These are phyloP conservation scores for Heterochromis multidens DNA, from an alignment of 2,113 vertebrate species.

Conservation along the genomic window DNA sequence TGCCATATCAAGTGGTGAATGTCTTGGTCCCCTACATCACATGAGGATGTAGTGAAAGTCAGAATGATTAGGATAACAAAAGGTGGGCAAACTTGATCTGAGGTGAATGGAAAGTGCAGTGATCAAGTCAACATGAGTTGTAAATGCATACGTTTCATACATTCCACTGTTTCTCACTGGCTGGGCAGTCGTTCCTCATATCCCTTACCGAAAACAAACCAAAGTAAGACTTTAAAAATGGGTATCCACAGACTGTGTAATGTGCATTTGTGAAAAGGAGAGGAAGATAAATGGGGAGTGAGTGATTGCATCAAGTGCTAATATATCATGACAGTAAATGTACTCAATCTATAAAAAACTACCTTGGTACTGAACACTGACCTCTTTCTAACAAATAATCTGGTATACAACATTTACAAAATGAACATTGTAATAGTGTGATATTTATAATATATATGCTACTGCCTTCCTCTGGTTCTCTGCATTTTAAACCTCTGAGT, in stretches of 20 bases:
- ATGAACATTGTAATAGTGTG: constrained; percentile 72
- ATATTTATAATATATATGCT: constrained; percentile 73
- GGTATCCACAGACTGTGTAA: constrained; percentile 46
- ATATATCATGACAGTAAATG: constrained; percentile 72
- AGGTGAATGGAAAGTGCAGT: constrained; percentile 67
- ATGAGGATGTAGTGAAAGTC: constrained; percentile 50
- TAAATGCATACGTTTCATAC: constrained; percentile 58
- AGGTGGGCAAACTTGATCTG: constrained; percentile 55
- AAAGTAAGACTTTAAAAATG: constrained; percentile 58
- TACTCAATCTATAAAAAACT: constrained; percentile 74
- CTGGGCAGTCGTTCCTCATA: constrained; percentile 31
- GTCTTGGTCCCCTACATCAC: constrained; percentile 67
- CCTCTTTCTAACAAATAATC: constrained; percentile 74
- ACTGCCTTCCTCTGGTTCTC: constrained; percentile 73
- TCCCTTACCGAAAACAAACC: constrained; percentile 28
- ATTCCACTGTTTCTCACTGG: constrained; percentile 60
- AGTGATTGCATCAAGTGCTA: constrained; percentile 70
- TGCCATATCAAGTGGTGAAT: constrained; percentile 49
- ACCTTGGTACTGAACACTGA: constrained; percentile 74
- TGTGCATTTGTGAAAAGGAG: constrained; percentile 48
- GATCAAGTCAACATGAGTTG: constrained; percentile 59
- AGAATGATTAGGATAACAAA: constrained; percentile 39
- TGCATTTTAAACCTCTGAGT: constrained; percentile 49
- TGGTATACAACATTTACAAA: constrained; percentile 78
- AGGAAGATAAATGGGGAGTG: constrained; percentile 25